Base-by-base conservation (phyloP, 2,888 invertebrate species). In the Limnephilus auricula region DNA sequence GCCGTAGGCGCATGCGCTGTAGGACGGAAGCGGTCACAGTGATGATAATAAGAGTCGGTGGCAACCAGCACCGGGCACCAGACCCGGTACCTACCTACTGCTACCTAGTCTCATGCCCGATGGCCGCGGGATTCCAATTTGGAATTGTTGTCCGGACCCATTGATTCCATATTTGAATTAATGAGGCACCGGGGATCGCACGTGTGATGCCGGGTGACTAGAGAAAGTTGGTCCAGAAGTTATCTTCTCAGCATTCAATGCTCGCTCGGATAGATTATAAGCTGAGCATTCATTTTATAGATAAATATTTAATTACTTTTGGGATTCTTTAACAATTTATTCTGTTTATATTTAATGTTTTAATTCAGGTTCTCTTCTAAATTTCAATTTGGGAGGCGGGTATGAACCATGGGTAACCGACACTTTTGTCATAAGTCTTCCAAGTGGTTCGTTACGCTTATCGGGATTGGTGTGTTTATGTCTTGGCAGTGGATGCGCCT, bases 51-150 rank as follows among this genome's bases (percentile, higher is more conserved):
- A 82, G 65, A 65, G 65, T 65, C 65, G 65, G 65, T 65, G 65
- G 65, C 65, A 25, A 65, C 65, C 65, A n/a, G 65, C 65, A n/a
- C 65, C 40, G 2, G 12, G 40, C 12, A 40, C 40, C 40, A 65
- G 65, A 25, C 65, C 65, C 65, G 25, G 65, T 65, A 65, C 65
- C 25, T 65, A 65, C 50, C 50, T 18, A 13, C 50, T 15, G 40
- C 40, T 40, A 40, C 40, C 40, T 45, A 15, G 25, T 25, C 5
- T 25, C 65, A 65, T 50, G 18, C 18, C 50, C 50, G 87, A 87
- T 90, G 83, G 83, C 90, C 90, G 79, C 90, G 83, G 83, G 90
- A 90, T 83, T 83, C 90, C 82, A 90, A 90, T 80, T 83, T 90
- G 50, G 65, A 83, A 90, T 90, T 83, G 65, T 83, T 34, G 83